Conservation (phyloP, 2,888 invertebrate genomes). For the Brenthis ino region DNA sequence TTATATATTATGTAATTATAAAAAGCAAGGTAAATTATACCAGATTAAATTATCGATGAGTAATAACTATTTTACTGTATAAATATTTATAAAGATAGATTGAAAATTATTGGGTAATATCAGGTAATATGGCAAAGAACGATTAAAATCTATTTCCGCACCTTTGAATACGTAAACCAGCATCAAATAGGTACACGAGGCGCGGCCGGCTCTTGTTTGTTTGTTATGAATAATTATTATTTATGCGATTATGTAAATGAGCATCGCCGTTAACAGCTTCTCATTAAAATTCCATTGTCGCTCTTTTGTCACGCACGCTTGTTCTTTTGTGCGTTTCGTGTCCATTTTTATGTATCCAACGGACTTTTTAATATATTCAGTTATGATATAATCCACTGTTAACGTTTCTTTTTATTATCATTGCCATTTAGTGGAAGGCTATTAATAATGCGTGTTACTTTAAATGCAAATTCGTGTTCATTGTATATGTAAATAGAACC, state of each 20-base stretch:
- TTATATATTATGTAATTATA: too few relatives aligned
- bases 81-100: too few relatives aligned
- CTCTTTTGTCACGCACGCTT: constrained; percentile 57
- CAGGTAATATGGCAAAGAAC: background rate
- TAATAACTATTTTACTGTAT: too few relatives aligned
- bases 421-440: constrained; percentile 11
- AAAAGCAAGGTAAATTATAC: too few relatives aligned
- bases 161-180: constrained; percentile 19
- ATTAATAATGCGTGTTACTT: constrained; percentile 20
- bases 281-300: constrained; percentile 78
- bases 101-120: background rate
- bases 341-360: constrained; percentile 54
- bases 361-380: constrained; percentile 43
- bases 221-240: constrained; percentile 73
- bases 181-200: constrained; percentile 16
- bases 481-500: constrained; percentile 26
- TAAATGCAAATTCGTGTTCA: constrained; percentile 23
- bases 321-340: constrained; percentile 62
- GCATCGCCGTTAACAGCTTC: constrained; percentile 66
- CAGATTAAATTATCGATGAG: too few relatives aligned
- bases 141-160: constrained; percentile 17
- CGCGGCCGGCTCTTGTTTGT: constrained; percentile 51
- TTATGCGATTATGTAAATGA: constrained; percentile 75
- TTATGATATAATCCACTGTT: constrained; percentile 40
- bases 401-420: constrained; percentile 35